Evolutionary conservation across 1,140 invertebrate species (phyloP), one percentile per base, ranked within the genome.

Genomic region (Helicorthomorpha holstii): DNA sequence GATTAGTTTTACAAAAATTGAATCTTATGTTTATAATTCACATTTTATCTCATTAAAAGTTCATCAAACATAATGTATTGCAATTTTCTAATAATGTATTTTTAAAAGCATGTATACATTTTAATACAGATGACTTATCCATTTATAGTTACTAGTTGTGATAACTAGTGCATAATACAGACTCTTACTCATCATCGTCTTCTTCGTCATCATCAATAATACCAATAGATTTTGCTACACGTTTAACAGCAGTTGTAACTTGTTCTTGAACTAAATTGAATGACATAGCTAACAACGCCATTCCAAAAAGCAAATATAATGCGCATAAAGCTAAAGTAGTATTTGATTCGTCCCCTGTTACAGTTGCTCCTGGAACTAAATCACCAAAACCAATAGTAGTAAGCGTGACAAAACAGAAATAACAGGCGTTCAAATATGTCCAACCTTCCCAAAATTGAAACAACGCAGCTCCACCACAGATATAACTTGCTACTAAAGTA

Each of bases 181-280:
- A n/a, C n/a, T n/a, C n/a, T n/a, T n/a, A n/a, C n/a, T 47, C 51
- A 19, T 52, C 51, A 16, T 52, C 51, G 3, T 51, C 42, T 7
- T 7, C 29, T 7, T 51, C 50, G 26, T 78, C 75, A 42, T 76
- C 75, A 63, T 89, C 88, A 54, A 90, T 80, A 62, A 90, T 89
- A 23, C 86, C 87, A 24, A 91, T 68, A 38, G 79, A 76, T 56
- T 81, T 83, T 4, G 84, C 86, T 10, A 90, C 76, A 38, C 76
- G 75, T 61, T 87, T 87, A 0, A 90, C 85, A 59, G 85, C 83
- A 47, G 79, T 84, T 56, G 89, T 86, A 2, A 90, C 85, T 65
- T 90, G 84, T 63, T 90, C 85, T 67, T 91, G 87, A 22, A 96
- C 90, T 56, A 98, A 73, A 72, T 97, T 96, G 69, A 98, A 98